Conservation (phyloP, 2,113 vertebrate genomes). For the Bubo scandiacus region DNA sequence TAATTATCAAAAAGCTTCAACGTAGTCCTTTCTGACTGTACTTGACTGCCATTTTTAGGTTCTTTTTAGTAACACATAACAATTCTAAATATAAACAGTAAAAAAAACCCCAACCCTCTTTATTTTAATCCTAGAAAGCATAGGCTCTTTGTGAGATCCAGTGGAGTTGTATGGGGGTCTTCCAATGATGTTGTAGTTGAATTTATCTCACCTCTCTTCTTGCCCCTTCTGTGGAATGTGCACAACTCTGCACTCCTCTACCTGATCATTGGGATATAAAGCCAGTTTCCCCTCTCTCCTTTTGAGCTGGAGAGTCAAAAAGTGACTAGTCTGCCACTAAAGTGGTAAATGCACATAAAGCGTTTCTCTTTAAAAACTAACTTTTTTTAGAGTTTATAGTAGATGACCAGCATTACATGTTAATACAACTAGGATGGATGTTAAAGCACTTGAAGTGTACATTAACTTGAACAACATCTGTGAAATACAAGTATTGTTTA, state of each 20-base stretch:
- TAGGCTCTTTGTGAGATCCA: background rate
- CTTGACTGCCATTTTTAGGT: background rate
- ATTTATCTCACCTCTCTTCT: background rate
- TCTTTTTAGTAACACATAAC: background rate
- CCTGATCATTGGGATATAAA: background rate
- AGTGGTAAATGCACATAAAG: background rate
- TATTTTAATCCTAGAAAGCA: background rate
- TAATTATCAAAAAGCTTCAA: background rate
- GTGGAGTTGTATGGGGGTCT: background rate
- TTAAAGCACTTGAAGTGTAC: background rate
- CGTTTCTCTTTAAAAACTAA: background rate
- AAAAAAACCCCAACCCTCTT: accelerated
- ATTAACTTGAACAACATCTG: background rate
- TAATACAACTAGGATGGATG: background rate
- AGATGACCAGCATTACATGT: background rate
- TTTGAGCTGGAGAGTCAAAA: background rate
- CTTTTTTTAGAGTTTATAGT: background rate
- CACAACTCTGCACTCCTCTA: background rate
- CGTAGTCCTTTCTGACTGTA: background rate
- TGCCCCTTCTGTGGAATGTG: background rate
- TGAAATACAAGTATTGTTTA: background rate
- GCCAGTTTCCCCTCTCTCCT: background rate
- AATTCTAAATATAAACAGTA: background rate
- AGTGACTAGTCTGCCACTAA: background rate
- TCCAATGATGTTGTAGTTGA: background rate